Evolutionary conservation across 2,888 invertebrate species (phyloP), one percentile per base, ranked within the genome.

Genomic region (Cactoblastis cactorum): DNA sequence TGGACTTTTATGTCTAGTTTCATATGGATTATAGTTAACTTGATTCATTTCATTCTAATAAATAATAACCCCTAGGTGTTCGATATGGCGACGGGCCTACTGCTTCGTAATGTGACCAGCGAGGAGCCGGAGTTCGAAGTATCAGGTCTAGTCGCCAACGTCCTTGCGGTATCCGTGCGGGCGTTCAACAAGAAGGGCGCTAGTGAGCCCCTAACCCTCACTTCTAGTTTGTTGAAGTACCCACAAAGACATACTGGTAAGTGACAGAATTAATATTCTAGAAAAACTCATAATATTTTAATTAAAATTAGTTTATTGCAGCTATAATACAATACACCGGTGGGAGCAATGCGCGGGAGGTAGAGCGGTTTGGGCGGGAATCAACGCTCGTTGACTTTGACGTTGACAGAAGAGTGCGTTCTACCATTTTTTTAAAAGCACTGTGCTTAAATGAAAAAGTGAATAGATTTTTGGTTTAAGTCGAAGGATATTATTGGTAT

Each of bases 111-210:
- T 65, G 80, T 91, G 8, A 92, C 91, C 45, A 91, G 83, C 63
- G 90, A 91, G n/a, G 81, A 88, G 12, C 91, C 93, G 0, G 87
- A 90, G 54, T 93, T 94, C 63, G 85, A 90, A 53, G 91, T 93
- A 32, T 77, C 82, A 18, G 92, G 91, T 9, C 77, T 94, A 9
- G 89, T 91, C 4, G 90, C 93, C 0, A 89, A 90, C 48, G 84
- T 90, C 6, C 91, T 93, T 52, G 90, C 91, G 0, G 87, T 94
- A 12, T 86, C 90, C 8, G 89, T 95, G 12, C 92, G 92, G 62
- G 93, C 95, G 2, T 92, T 91, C 74, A 95, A 95, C 76, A 90
- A 88, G 57, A 95, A 95, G 73, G 94, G 94, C 1, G 81, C 90
- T 3, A 93, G 94, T 63, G 92, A 93, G 43, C 86, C 91, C 0